Percentiles rank a stretch among this genome's conserved stretches.
phyloP scores from a whole-genome alignment of 2,113 vertebrate genomes.

The Grallaria varia region DNA sequence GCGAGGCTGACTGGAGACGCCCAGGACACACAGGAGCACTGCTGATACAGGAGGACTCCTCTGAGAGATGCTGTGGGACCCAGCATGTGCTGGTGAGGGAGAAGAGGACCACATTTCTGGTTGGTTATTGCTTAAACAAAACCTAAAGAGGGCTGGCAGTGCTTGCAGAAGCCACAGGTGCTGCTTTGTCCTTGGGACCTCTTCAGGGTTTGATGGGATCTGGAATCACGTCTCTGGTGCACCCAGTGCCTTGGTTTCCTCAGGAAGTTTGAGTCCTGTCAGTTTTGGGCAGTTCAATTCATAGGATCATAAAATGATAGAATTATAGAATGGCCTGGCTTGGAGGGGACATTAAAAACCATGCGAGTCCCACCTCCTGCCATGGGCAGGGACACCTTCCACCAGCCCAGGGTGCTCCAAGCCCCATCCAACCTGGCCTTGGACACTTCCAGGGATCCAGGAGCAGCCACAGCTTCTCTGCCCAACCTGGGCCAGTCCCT shows the following conservation, averaged over 20 bases:
- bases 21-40: neutral
- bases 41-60: neutral
- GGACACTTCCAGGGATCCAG: neutral
- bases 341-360: neutral
- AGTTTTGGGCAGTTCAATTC: accelerated
- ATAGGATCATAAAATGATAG: neutral
- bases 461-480: neutral
- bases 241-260: neutral
- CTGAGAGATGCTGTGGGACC: neutral
- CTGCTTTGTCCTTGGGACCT: neutral
- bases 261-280: neutral
- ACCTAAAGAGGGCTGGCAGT: neutral
- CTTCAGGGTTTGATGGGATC: neutral
- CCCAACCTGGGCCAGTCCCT: accelerated
- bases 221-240: accelerated
- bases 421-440: accelerated
- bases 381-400: neutral
- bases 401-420: accelerated
- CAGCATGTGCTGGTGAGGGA: neutral
- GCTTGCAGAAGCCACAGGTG: neutral
- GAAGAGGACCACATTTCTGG: neutral
- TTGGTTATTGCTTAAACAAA: neutral
- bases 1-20: neutral
- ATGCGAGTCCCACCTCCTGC: neutral
- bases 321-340: neutral